Evolutionary conservation across 1,140 invertebrate genomes (phyloP).

Genomic region (Tetragonula clypearis): DNA sequence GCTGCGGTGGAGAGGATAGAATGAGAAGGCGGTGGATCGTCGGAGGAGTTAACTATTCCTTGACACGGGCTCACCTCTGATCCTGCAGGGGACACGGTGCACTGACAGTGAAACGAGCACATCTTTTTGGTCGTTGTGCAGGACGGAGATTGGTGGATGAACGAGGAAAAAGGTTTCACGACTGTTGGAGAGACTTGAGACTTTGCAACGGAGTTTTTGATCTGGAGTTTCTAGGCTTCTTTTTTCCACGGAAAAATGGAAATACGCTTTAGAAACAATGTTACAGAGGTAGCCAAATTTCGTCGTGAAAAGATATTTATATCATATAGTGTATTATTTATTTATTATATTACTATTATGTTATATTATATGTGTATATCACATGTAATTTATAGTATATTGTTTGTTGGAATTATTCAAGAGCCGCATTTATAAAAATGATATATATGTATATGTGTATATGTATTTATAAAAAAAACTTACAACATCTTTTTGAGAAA

Average conservation of each 20-base stretch:
- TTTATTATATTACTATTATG: too few relatives aligned
- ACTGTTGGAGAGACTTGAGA: not conserved
- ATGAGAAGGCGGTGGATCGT: not conserved
- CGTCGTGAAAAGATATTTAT: too few relatives aligned
- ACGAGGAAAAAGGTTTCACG: not conserved
- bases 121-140: not conserved
- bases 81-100: slow-evolving; percentile 12
- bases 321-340: too few relatives aligned
- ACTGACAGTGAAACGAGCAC: not conserved
- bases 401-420: too few relatives aligned
- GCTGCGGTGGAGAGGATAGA: not conserved
- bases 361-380: too few relatives aligned
- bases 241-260: not conserved
- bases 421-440: too few relatives aligned
- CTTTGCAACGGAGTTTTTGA: not conserved
- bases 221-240: not conserved
- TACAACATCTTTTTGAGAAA: too few relatives aligned
- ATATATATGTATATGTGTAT: too few relatives aligned
- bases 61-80: slow-evolving; percentile 40
- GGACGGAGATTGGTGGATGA: not conserved
- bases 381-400: too few relatives aligned
- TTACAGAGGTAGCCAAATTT: not conserved
- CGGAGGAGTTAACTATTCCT: slow-evolving; percentile 14
- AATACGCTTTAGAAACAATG: not conserved
- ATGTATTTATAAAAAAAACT: too few relatives aligned